Evolutionary conservation across 2,888 invertebrate genomes (phyloP).

Genomic region (Polydrusus cervinus): DNA sequence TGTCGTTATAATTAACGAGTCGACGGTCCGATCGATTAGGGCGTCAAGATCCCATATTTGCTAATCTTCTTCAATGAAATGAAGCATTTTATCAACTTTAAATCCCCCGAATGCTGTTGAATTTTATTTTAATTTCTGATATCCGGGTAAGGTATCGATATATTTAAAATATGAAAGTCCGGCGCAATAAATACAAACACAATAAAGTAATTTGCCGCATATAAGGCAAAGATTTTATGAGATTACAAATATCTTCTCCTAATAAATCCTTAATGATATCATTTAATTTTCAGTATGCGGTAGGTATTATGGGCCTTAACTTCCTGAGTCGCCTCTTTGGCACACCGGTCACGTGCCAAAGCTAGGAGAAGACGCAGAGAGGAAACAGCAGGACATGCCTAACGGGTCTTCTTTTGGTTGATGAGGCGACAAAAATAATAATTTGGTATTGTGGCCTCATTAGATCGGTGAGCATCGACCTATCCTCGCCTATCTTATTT

Average conservation of each 20-base stretch:
- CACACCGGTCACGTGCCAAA: constrained; percentile 38
- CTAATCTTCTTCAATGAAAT: too few relatives aligned
- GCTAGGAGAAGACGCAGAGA: constrained; percentile 27
- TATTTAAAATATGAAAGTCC: constrained; percentile 5
- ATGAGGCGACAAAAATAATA: constrained; percentile 51
- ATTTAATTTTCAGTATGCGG: constrained; percentile 38
- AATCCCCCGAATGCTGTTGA: too few relatives aligned
- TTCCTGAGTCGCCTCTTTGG: neutral
- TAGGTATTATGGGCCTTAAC: constrained; percentile 45
- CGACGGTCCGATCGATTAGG: too few relatives aligned
- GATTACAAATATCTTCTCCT: constrained; percentile 8
- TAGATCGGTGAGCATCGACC: constrained; percentile 11
- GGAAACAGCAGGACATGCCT: constrained; percentile 51
- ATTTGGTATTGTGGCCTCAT: constrained; percentile 25
- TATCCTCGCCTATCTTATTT: neutral
- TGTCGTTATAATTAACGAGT: too few relatives aligned
- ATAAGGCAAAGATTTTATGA: constrained; percentile 18
- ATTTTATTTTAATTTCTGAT: too few relatives aligned
- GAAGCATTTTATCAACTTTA: too few relatives aligned
- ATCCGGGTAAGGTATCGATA: neutral
- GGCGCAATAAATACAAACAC: neutral
- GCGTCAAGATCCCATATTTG: too few relatives aligned
- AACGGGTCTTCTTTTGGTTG: constrained; percentile 49
- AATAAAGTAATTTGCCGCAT: constrained; percentile 8
- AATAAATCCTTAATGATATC: neutral